phyloP scores from a whole-genome alignment of 1,140 invertebrate genomes.

The Protaetia brevitarsis region DNA sequence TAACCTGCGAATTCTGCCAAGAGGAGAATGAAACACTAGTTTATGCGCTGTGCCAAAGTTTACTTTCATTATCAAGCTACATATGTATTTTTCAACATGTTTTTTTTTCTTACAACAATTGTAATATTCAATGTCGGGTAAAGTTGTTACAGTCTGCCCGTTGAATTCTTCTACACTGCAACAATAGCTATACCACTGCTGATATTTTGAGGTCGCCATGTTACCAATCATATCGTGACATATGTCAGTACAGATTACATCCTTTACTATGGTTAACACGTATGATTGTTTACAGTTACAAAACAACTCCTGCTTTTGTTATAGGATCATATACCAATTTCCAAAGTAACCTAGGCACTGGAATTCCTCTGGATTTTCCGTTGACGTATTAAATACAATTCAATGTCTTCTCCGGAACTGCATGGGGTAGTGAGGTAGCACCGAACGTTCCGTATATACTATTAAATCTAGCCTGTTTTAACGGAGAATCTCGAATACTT shows the following conservation, averaged over 20 bases:
- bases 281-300: slow-evolving; percentile 64
- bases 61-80: too few species aligned
- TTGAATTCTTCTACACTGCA: slow-evolving; percentile 61
- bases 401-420: slow-evolving; percentile 43
- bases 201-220: slow-evolving; percentile 54
- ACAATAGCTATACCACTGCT: slow-evolving; percentile 60
- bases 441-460: slow-evolving; percentile 56
- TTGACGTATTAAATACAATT: slow-evolving; percentile 51
- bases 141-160: slow-evolving; percentile 51
- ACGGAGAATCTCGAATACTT: slow-evolving; percentile 33
- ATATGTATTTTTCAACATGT: too few species aligned
- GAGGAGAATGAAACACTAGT: too few species aligned
- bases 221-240: slow-evolving; percentile 53
- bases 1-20: too few species aligned
- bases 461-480: slow-evolving; percentile 42
- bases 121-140: slow-evolving; percentile 50
- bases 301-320: slow-evolving; percentile 55
- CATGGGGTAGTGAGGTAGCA: slow-evolving; percentile 49
- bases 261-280: slow-evolving; percentile 40
- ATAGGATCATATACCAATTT: slow-evolving; percentile 59
- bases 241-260: slow-evolving; percentile 58
- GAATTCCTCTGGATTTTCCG: slow-evolving; percentile 43
- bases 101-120: too few species aligned
- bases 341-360: slow-evolving; percentile 60
- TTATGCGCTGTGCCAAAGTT: too few species aligned